These are phyloP conservation scores for Emberiza fucata DNA, from an alignment of 2,113 vertebrate species.

Conservation along the genomic window DNA sequence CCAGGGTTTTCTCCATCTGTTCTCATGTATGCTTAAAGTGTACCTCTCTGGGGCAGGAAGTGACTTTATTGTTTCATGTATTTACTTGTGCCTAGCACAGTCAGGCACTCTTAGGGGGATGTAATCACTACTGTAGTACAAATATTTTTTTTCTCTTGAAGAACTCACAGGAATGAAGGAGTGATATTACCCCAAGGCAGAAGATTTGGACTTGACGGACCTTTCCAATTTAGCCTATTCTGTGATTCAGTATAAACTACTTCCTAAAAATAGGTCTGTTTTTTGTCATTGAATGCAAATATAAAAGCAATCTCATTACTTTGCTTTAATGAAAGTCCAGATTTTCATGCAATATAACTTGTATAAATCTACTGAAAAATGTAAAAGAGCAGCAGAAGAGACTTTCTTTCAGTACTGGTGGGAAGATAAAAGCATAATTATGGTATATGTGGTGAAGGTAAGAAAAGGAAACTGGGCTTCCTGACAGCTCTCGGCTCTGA, in stretches of 20 bases:
- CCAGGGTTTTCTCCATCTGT: slow-evolving; percentile 32
- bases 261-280: background rate
- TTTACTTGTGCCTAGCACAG: background rate
- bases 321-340: background rate
- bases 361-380: background rate
- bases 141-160: background rate
- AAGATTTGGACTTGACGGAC: background rate
- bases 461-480: background rate
- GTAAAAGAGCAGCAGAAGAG: background rate
- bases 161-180: background rate
- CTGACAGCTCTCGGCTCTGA: accelerated
- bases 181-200: background rate
- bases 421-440: background rate
- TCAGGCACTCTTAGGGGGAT: background rate
- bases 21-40: background rate
- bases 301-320: background rate
- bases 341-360: background rate
- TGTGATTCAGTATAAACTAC: background rate
- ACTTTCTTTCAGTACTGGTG: background rate
- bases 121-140: background rate
- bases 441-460: background rate
- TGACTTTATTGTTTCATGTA: background rate
- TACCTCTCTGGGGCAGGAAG: background rate
- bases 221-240: background rate
- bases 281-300: background rate